Percentiles rank a stretch among this genome's conserved stretches.
Conservation (phyloP, 92 coral and sea anemone genomes). For the Palythoa grandiflora region DNA sequence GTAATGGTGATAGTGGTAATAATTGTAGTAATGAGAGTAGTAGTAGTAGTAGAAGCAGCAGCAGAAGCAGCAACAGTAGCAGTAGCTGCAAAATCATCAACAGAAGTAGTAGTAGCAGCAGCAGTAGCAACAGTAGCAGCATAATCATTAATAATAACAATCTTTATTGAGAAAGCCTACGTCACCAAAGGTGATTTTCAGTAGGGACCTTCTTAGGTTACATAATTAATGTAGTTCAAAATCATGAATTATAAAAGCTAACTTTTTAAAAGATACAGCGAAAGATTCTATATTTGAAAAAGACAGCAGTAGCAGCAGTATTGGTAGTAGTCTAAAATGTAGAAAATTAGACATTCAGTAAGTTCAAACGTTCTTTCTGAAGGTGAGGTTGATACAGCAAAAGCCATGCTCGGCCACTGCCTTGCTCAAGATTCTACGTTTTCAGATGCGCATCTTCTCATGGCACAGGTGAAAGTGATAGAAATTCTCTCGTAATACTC, state of each 20-base stretch:
- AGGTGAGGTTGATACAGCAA: constrained; percentile 96
- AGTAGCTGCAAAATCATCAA: not conserved
- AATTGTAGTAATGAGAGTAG: too few species aligned
- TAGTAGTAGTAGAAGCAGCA: too few species aligned
- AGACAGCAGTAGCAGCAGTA: not conserved
- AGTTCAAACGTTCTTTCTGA: not conserved
- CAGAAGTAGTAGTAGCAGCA: not conserved
- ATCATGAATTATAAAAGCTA: too few species aligned
- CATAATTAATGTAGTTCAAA: too few species aligned
- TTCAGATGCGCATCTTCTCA: constrained; percentile 96
- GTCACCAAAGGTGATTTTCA: too few species aligned
- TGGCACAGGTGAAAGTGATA: constrained; percentile 87
- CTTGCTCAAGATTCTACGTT: constrained; percentile 94
- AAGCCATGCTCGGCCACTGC: constrained; percentile 92
- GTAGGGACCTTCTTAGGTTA: too few species aligned
- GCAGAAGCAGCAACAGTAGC: not conserved
- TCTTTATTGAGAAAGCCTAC: too few species aligned
- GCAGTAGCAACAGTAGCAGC: too few species aligned
- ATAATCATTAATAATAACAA: not conserved
- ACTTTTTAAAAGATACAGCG: too few species aligned
- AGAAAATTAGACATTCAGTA: not conserved
- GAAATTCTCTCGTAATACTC: not conserved
- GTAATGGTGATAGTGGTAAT: too few species aligned
- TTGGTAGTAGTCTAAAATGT: not conserved
- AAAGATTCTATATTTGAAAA: too few species aligned